Conservation (phyloP, 1,140 invertebrate species). For the Elymnias hypermnestra region DNA sequence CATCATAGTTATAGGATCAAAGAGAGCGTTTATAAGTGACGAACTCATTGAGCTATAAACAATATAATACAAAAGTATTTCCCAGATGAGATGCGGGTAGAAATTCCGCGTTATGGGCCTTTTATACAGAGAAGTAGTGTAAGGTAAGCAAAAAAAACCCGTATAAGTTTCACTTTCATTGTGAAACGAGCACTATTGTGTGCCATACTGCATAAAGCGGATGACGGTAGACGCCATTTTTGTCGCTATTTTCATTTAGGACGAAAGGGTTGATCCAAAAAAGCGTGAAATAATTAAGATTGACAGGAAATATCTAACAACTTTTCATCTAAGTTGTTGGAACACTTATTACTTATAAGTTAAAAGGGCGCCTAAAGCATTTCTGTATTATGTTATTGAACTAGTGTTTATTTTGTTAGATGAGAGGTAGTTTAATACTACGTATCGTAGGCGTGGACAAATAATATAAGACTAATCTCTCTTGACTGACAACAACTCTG, state of each 20-base stretch:
- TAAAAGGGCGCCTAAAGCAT: no score
- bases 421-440: no score
- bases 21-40: not conserved
- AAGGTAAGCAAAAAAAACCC: constrained; percentile 46
- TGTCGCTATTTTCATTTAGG: constrained; percentile 22
- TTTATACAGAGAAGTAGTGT: constrained; percentile 38
- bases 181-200: constrained; percentile 47
- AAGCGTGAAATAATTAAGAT: not conserved
- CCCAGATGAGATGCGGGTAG: constrained; percentile 31
- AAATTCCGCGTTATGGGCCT: constrained; percentile 17
- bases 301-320: not conserved
- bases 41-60: constrained; percentile 22
- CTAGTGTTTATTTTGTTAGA: no score
- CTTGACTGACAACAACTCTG: no score
- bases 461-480: no score
- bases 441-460: no score
- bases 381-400: no score
- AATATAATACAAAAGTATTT: constrained; percentile 25
- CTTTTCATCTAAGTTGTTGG: no score
- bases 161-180: constrained; percentile 61
- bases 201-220: constrained; percentile 32
- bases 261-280: constrained; percentile 9
- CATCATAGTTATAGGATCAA: not conserved
- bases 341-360: no score
- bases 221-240: constrained; percentile 43